Percentiles rank a stretch among this genome's conserved stretches.
Evolutionary conservation across 1,140 invertebrate species (phyloP).

Genomic region (Triops longicaudatus): DNA sequence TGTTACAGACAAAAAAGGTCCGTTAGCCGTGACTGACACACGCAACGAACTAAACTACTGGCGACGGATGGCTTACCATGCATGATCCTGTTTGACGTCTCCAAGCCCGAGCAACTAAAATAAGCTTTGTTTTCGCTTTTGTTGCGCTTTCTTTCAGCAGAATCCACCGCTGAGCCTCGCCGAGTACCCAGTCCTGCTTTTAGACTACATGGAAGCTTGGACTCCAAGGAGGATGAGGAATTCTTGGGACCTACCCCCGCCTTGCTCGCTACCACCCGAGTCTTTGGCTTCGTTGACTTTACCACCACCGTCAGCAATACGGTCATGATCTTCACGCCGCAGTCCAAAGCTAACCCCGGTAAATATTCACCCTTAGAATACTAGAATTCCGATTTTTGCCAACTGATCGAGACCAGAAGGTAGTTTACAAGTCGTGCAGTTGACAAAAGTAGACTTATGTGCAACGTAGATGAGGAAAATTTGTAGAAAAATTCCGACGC

Average conservation of each 20-base stretch:
- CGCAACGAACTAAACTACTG: background rate
- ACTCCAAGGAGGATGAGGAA: background rate
- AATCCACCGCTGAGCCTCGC: background rate
- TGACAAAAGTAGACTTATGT: no score
- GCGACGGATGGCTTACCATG: background rate
- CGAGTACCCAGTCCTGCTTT: background rate
- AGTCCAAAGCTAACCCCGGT: constrained; percentile 41
- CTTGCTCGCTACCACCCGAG: constrained; percentile 52
- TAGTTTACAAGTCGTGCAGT: no score
- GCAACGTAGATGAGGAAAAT: no score
- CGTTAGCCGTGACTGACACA: background rate
- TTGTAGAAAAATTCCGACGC: no score
- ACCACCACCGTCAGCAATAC: constrained; percentile 81
- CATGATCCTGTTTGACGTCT: background rate
- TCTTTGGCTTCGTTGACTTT: constrained; percentile 83
- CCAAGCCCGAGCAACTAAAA: background rate
- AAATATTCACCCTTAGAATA: no score
- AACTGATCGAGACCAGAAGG: no score
- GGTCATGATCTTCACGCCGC: constrained; percentile 79
- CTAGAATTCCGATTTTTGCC: no score
- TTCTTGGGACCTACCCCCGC: background rate
- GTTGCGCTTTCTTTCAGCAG: background rate
- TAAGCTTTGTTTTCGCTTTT: background rate
- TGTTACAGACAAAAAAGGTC: no score
- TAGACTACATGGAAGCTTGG: background rate